A percentile compares a stretch with the other conserved stretches of the same genome.
phyloP scores from a whole-genome alignment of 2,113 vertebrate species.

The Petrocephalus microphthalmus region DNA sequence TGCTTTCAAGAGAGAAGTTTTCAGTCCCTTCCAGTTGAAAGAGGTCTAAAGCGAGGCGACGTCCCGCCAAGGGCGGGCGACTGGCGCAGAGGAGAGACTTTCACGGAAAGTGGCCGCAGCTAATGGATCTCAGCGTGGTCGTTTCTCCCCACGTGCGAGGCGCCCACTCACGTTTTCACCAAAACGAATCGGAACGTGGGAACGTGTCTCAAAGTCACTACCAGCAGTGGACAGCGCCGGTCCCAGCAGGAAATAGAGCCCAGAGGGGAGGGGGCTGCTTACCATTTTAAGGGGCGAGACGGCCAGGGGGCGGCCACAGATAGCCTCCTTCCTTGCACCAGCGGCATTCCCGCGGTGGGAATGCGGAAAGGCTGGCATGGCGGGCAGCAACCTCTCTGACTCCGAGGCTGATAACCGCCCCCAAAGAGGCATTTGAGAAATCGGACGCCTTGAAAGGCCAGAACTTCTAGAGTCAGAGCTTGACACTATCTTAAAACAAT shows the following conservation, averaged over 20 bases:
- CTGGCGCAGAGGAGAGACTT: neutral
- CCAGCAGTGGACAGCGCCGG: constrained; percentile 43
- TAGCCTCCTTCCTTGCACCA: constrained; percentile 56
- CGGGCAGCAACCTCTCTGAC: constrained; percentile 39
- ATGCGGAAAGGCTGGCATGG: constrained; percentile 59
- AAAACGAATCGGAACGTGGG: neutral
- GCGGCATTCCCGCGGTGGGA: constrained; percentile 56
- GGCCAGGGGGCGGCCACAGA: constrained; percentile 57
- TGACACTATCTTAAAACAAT: neutral
- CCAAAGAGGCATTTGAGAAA: constrained; percentile 50
- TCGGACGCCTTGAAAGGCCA: constrained; percentile 38
- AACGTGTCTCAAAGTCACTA: neutral
- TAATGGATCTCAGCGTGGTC: neutral
- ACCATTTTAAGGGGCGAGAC: constrained; percentile 48
- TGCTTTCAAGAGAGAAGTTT: constrained; percentile 25
- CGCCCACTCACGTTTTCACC: neutral
- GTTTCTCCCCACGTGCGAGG: neutral
- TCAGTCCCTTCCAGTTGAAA: constrained; percentile 52
- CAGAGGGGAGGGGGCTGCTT: constrained; percentile 50
- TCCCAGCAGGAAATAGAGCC: constrained; percentile 46
- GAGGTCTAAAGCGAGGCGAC: neutral
- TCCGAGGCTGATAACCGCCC: constrained; percentile 46
- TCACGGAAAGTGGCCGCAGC: neutral
- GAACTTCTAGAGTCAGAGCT: constrained; percentile 38
- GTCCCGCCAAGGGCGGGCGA: constrained; percentile 31